A percentile compares a stretch with the other conserved stretches of the same genome.
These are phyloP conservation scores for Cosmopolites sordidus DNA, from an alignment of 2,888 invertebrate genomes.

Conservation along the genomic window DNA sequence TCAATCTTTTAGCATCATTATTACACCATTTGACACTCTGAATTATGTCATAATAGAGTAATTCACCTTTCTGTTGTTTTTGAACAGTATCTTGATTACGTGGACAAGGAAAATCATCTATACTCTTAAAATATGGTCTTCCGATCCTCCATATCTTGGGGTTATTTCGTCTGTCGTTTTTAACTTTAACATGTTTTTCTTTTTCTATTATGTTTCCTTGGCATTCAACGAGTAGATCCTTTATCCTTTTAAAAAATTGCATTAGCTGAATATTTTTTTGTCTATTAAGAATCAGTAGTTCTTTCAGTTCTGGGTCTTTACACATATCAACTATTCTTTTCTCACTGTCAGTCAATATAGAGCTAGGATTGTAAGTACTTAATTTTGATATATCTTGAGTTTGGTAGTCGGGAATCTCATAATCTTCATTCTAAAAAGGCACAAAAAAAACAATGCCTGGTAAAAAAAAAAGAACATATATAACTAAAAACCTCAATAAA, in stretches of 20 bases:
- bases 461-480: not conserved
- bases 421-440: conserved; percentile 13
- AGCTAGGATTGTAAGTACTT: not conserved
- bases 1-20: conserved; percentile 33
- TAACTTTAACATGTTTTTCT: conserved; percentile 4
- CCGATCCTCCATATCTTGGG: conserved; percentile 21
- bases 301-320: conserved; percentile 14
- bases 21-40: conserved; percentile 41
- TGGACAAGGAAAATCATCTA: conserved; percentile 52
- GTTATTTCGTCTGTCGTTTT: not conserved
- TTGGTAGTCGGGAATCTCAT: conserved; percentile 9
- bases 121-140: conserved; percentile 29
- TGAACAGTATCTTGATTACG: conserved; percentile 54
- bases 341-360: conserved; percentile 11
- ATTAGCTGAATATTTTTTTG: conserved; percentile 21
- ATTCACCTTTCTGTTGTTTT: conserved; percentile 39
- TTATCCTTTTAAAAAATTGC: conserved; percentile 16
- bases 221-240: conserved; percentile 17
- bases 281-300: conserved; percentile 19
- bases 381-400: conserved; percentile 10
- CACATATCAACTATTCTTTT: conserved; percentile 14
- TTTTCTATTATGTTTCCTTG: conserved; percentile 11
- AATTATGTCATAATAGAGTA: conserved; percentile 35
- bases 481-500: conserved; percentile 5
- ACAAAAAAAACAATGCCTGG: not conserved